Base-by-base conservation (phyloP, 2,113 vertebrate species). In the Paracanthobrama guichenoti region DNA sequence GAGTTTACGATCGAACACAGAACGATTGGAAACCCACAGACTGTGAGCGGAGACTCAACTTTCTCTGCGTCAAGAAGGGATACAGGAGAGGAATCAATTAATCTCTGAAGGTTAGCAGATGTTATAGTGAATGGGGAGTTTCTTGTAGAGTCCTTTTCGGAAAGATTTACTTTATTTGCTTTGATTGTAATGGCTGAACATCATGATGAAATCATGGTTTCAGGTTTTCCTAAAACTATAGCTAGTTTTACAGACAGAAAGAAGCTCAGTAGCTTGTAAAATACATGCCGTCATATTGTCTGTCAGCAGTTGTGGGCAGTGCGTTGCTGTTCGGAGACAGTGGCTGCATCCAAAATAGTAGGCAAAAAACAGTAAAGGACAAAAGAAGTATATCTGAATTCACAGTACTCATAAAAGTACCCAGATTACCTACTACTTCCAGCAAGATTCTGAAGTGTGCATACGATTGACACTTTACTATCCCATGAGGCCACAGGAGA, bases 21-120 rank as follows among this genome's bases (percentile, higher is more conserved):
- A 20, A 44, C 28, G 18, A 7, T 16, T 84, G 83, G 62, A 69
- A 55, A 57, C 9, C 60, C 6, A 20, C 67, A 84, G 74, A 84
- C 62, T 84, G 83, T 78, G 60, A 67, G 14, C 26, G 1, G 28
- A 55, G 20, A 67, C 73, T 64, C 24, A 67, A 77, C 60, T 84
- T 84, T 53, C 82, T 84, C 22, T 84, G 82, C 1, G 16, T 76
- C n/a, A 28, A 39, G 57, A 2, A 42, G 10, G 31, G 13, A 71
- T 71, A 42, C 3, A 1, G 20, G 2, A 22, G 18, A 69, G 64
- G 62, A 66, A 28, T 6, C 18, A 6, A 69, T 22, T 69, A 4
- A 69, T 11, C 18, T 42, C n/a, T 26, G 11, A 60, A 39, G 31
- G 66, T 39, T 20, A 39, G 66, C 35, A 69, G 66, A 69, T 71